Percentiles rank a stretch among this genome's conserved stretches.
phyloP scores from a whole-genome alignment of 2,113 vertebrate species.

The Oplegnathus fasciatus region DNA sequence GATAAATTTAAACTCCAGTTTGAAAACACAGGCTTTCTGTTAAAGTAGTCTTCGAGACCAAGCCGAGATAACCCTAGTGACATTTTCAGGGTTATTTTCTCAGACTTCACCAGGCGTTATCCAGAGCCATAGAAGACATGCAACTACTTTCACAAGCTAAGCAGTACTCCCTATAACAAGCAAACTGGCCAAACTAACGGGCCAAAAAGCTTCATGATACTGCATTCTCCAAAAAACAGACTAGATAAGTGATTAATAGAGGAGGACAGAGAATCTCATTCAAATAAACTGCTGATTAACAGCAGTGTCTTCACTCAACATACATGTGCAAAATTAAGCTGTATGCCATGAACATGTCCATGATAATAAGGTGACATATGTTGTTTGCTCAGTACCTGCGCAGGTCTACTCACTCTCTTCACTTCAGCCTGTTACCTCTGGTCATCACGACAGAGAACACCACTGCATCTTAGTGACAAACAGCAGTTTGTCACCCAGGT shows the following conservation, averaged over 20 bases:
- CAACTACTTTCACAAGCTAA: background rate
- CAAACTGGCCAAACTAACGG: background rate
- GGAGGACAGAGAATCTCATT: background rate
- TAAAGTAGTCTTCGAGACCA: too few species aligned
- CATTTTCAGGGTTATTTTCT: background rate
- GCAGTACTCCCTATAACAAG: background rate
- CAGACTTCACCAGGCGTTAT: background rate
- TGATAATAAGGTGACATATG: background rate
- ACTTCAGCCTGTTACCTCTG: slow-evolving; percentile 84
- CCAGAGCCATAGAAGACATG: background rate
- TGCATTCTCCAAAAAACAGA: too few species aligned
- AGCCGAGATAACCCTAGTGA: background rate
- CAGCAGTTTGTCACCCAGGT: slow-evolving; percentile 89
- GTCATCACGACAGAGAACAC: slow-evolving; percentile 77
- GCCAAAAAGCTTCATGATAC: background rate
- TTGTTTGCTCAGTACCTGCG: slow-evolving; percentile 80
- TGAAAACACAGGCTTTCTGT: too few species aligned
- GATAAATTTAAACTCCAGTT: too few species aligned
- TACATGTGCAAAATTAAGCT: background rate
- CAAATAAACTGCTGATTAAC: background rate
- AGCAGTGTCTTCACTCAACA: background rate
- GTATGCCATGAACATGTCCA: background rate
- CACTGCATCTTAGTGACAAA: slow-evolving; percentile 72
- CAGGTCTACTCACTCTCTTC: slow-evolving; percentile 88
- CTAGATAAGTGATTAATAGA: too few species aligned